Percentiles rank a stretch among this genome's conserved stretches.
These are phyloP conservation scores for Leucania comma DNA, from an alignment of 2,888 invertebrate genomes.

Conservation along the genomic window DNA sequence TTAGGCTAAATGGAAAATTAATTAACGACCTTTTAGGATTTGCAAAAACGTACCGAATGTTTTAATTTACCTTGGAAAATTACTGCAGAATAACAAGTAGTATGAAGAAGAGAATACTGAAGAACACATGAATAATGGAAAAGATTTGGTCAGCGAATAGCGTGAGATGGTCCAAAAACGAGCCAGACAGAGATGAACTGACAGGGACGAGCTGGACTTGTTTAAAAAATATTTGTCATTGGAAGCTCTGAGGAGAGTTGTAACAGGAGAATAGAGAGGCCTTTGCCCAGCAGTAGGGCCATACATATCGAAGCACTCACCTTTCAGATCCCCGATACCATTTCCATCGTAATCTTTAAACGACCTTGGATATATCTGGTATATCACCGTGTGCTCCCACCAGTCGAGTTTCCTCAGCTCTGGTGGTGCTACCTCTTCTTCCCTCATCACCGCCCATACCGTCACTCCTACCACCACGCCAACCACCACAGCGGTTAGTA, in stretches of 20 bases:
- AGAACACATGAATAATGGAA: slow-evolving; percentile 6
- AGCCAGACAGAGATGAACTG: not conserved
- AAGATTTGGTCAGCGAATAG: slow-evolving; percentile 1
- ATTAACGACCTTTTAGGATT: slow-evolving; percentile 22
- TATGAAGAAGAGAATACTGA: no score
- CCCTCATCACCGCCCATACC: slow-evolving; percentile 72
- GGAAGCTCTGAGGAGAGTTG: not conserved
- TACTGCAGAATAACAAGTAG: no score
- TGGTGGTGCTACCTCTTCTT: slow-evolving; percentile 85
- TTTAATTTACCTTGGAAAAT: slow-evolving; percentile 12
- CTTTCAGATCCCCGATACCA: slow-evolving; percentile 95
- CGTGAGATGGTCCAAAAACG: not conserved
- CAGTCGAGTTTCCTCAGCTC: slow-evolving; percentile 79
- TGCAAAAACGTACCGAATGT: not conserved
- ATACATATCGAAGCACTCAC: slow-evolving; percentile 73
- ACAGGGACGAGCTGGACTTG: not conserved
- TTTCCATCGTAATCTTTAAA: slow-evolving; percentile 95
- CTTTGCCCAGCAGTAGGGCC: not conserved
- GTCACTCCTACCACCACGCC: slow-evolving; percentile 68
- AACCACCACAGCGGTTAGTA: slow-evolving; percentile 62
- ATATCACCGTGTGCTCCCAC: slow-evolving; percentile 92
- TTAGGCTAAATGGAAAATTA: slow-evolving; percentile 35
- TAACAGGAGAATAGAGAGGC: not conserved
- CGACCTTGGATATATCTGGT: slow-evolving; percentile 96
- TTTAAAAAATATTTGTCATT: not conserved